Evolutionary conservation across 2,888 invertebrate species (phyloP).

Genomic region (Drosophila anomelani): DNA sequence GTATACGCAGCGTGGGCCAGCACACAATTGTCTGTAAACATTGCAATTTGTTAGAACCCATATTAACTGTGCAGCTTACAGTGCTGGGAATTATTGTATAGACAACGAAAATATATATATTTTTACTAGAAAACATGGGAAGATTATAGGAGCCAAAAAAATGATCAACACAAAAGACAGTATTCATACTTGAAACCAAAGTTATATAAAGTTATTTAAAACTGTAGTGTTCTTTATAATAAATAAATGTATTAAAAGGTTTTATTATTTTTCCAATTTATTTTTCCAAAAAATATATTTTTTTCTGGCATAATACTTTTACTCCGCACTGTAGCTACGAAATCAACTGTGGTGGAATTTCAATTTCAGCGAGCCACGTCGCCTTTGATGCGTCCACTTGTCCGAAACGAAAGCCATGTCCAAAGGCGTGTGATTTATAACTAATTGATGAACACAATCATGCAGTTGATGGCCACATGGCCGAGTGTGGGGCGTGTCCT

Average conservation of each 20-base stretch:
- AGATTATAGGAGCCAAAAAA: neutral
- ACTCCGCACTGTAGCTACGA: conserved; percentile 8
- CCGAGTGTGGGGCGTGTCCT: conserved; percentile 9
- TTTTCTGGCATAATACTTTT: neutral
- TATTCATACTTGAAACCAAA: too few species aligned
- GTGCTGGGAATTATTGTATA: neutral
- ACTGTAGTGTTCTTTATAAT: neutral
- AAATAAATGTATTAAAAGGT: neutral
- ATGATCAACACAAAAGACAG: neutral
- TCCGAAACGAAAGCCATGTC: conserved; percentile 27
- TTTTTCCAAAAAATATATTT: too few species aligned
- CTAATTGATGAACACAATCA: conserved; percentile 72
- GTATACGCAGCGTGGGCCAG: conserved; percentile 37
- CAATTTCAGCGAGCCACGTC: conserved; percentile 12
- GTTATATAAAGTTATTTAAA: neutral
- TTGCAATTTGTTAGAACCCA: conserved; percentile 48
- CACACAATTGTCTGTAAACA: conserved; percentile 46
- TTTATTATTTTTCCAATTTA: neutral
- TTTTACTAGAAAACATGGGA: neutral
- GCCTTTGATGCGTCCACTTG: conserved; percentile 27
- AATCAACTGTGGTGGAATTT: conserved; percentile 21
- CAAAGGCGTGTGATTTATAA: conserved; percentile 63
- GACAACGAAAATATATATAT: too few species aligned
- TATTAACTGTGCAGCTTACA: conserved; percentile 8
- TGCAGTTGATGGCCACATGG: conserved; percentile 42